phyloP scores from a whole-genome alignment of 2,888 invertebrate species.

The Lepidonotus clava region DNA sequence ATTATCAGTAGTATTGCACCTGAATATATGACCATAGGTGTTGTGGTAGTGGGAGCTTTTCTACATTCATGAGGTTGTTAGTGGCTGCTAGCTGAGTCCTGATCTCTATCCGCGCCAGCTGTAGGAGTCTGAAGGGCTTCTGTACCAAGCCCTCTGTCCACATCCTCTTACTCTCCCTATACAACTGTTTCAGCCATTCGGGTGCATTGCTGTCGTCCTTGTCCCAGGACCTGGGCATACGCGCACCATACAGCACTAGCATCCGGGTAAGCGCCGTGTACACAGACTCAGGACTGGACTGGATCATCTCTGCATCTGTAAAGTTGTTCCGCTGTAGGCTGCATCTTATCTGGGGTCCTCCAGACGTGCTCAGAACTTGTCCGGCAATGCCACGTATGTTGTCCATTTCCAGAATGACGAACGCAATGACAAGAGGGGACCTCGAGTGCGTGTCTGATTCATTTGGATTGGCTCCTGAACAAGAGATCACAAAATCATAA shows the following conservation, averaged over 20 bases:
- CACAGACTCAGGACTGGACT: slow-evolving; percentile 14
- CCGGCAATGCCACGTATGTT: slow-evolving; percentile 41
- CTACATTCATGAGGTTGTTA: slow-evolving; percentile 10
- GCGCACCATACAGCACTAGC: slow-evolving; percentile 37
- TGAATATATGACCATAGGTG: slow-evolving; percentile 17
- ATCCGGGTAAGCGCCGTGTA: slow-evolving; percentile 28
- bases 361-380: slow-evolving; percentile 1
- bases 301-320: slow-evolving; percentile 37
- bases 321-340: slow-evolving; percentile 50
- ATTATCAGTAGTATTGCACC: not conserved
- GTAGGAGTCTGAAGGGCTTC: slow-evolving; percentile 4
- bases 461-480: slow-evolving; percentile 52
- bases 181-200: slow-evolving; percentile 39
- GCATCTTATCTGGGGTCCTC: not conserved
- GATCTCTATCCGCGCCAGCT: not conserved
- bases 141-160: not conserved
- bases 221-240: not conserved
- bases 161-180: not conserved
- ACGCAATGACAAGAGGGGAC: slow-evolving; percentile 23
- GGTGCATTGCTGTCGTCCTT: slow-evolving; percentile 50
- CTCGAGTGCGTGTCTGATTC: slow-evolving; percentile 39
- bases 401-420: slow-evolving; percentile 52
- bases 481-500: not conserved
- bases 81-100: slow-evolving; percentile 14
- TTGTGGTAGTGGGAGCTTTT: slow-evolving; percentile 45